A percentile compares a stretch with the other conserved stretches of the same genome.
phyloP scores from a whole-genome alignment of 2,113 vertebrate species.

The Hippolais icterina region DNA sequence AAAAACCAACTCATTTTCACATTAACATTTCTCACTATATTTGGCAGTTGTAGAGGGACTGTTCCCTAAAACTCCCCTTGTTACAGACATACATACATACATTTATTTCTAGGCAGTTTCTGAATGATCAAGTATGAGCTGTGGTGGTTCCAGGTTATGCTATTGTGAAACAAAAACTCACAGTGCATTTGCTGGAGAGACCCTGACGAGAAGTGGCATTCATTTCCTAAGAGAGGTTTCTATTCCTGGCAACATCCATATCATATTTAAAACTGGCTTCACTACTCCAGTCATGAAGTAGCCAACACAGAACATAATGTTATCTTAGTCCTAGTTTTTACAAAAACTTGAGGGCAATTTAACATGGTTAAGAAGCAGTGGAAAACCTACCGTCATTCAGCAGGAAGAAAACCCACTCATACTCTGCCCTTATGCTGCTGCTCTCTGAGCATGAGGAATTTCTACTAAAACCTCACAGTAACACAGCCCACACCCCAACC shows the following conservation, averaged over 20 bases:
- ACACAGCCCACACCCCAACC: not conserved
- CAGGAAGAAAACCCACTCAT: not conserved
- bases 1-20: not conserved
- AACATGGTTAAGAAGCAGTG: not conserved
- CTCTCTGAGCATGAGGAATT: not conserved
- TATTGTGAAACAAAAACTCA: not conserved
- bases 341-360: not conserved
- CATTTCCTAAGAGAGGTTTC: not conserved
- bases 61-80: not conserved
- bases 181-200: not conserved
- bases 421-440: not conserved
- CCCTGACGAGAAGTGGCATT: not conserved
- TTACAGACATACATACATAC: not conserved
- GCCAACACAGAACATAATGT: not conserved
- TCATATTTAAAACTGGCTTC: not conserved
- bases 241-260: not conserved
- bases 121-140: not conserved
- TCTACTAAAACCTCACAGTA: not conserved
- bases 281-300: not conserved
- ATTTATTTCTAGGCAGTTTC: not conserved
- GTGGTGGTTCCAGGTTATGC: not conserved
- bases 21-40: not conserved
- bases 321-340: not conserved
- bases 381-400: not conserved
- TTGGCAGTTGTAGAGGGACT: not conserved